phyloP scores from a whole-genome alignment of 2,888 invertebrate genomes.

The Agriotes lineatus region DNA sequence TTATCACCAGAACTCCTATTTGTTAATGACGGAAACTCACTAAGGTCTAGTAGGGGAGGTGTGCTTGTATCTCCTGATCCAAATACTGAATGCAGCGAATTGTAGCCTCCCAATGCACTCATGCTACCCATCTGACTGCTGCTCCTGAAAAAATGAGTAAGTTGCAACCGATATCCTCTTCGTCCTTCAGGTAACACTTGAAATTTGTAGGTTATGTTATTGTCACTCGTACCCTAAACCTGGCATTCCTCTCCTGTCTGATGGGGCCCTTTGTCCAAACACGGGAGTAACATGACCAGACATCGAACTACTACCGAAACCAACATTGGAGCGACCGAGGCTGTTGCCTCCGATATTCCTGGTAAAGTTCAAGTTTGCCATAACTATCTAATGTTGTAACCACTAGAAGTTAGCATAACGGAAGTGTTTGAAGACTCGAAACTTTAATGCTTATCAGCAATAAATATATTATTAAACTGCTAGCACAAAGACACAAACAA shows the following conservation, averaged over 20 bases:
- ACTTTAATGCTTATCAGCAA: slow-evolving; percentile 16
- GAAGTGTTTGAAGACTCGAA: slow-evolving; percentile 39
- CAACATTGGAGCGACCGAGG: slow-evolving; percentile 75
- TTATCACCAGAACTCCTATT: slow-evolving; percentile 83
- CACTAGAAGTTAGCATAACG: slow-evolving; percentile 63
- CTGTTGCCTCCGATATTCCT: slow-evolving; percentile 88
- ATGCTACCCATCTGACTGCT: slow-evolving; percentile 72
- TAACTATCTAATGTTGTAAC: slow-evolving; percentile 72
- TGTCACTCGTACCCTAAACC: slow-evolving; percentile 62
- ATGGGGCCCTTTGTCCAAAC: slow-evolving; percentile 85
- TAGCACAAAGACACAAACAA: slow-evolving; percentile 59
- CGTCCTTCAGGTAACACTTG: not conserved
- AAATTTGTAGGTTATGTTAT: slow-evolving; percentile 31
- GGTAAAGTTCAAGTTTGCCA: slow-evolving; percentile 95
- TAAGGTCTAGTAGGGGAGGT: slow-evolving; percentile 90
- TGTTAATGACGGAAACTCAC: slow-evolving; percentile 93
- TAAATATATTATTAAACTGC: slow-evolving; percentile 50
- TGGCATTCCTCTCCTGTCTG: slow-evolving; percentile 77
- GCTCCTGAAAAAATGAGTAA: slow-evolving; percentile 64
- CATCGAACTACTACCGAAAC: slow-evolving; percentile 76
- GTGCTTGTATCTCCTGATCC: slow-evolving; percentile 73
- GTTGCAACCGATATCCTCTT: not conserved
- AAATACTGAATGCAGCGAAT: slow-evolving; percentile 85
- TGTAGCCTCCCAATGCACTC: slow-evolving; percentile 74
- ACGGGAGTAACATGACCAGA: slow-evolving; percentile 85